Conservation (phyloP, 2,797 vertebrate species). For the Acipenser oxyrinchus region DNA sequence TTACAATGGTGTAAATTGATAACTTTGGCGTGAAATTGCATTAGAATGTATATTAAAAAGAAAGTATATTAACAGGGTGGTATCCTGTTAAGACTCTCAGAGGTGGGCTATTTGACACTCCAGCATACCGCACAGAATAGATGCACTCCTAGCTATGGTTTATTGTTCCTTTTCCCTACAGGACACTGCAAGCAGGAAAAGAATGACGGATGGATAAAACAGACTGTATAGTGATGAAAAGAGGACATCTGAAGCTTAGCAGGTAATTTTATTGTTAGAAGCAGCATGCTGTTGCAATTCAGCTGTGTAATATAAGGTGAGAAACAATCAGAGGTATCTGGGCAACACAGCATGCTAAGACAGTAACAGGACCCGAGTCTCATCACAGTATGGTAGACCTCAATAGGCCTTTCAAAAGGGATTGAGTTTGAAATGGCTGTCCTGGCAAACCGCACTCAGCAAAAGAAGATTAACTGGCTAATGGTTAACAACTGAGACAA, state of each 20-base stretch:
- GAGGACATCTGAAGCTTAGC: background rate
- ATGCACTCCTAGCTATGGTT: background rate
- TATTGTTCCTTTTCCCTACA: background rate
- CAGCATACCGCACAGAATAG: background rate
- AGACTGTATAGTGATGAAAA: background rate
- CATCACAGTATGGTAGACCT: background rate
- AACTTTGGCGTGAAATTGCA: too few relatives aligned
- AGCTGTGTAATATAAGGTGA: background rate
- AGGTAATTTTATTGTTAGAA: background rate
- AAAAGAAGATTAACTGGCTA: slow-evolving; percentile 6
- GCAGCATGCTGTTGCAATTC: background rate
- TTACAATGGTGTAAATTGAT: too few relatives aligned
- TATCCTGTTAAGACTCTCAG: background rate
- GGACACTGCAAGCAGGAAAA: background rate
- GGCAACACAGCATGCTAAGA: background rate
- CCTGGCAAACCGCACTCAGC: background rate
- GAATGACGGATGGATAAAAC: background rate
- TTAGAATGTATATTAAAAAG: too few relatives aligned
- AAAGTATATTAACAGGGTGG: too few relatives aligned
- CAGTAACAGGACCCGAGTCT: background rate
- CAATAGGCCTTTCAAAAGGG: background rate
- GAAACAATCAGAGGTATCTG: background rate
- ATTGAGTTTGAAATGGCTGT: background rate
- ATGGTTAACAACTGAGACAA: slow-evolving; percentile 1
- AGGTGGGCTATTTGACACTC: background rate